Base-by-base conservation (phyloP, 2,113 vertebrate genomes). In the Reinhardtius hippoglossoides region DNA sequence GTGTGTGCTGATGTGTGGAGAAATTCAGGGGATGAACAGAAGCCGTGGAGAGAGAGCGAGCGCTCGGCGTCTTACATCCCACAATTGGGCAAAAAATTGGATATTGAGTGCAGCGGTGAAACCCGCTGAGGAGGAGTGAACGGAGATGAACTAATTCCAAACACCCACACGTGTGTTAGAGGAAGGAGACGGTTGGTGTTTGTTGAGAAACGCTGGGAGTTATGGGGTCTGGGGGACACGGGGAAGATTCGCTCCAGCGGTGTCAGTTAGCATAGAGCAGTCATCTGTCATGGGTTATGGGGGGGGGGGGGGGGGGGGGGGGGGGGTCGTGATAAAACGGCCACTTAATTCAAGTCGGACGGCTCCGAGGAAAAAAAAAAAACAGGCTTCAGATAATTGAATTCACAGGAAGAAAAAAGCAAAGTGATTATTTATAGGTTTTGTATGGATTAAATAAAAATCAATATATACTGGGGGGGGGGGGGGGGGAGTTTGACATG, bases 251-350 rank as follows among this genome's bases (percentile, higher is more conserved):
- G n/a, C 80, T 80, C 67, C 68, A 76, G 46, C 75, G 71, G 77
- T 67, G 85, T 88, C 82, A 46, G 57, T 62, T 26, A 61, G 57
- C 57, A 27, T 60, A 21, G 68, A 82, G 63, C 58, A 85, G 81
- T 88, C 82, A 91, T 92, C 86, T 24, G 87, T 92, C 84, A 91
- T 0, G 14, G 76, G 31, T 76, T 76, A 62, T 26, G 26, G 74
- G 37, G 2, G 20, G 12, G 2, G 20, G 31, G 6, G 31, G 12
- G 9, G 4, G 23, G 23, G 23, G 23, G 23, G 23, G 23, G 23
- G 23, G 23, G 37, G 0, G 68, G 60, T 12, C 57, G 1, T 26
- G 71, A 83, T 73, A 13, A 71, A 85, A 48, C 35, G 31, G 37
- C 7, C 3, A 9, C 48, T 83, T 82, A 60, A 85, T 59, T 71